phyloP scores from a whole-genome alignment of 2,797 vertebrate species.

The Phoeniculus purpureus region DNA sequence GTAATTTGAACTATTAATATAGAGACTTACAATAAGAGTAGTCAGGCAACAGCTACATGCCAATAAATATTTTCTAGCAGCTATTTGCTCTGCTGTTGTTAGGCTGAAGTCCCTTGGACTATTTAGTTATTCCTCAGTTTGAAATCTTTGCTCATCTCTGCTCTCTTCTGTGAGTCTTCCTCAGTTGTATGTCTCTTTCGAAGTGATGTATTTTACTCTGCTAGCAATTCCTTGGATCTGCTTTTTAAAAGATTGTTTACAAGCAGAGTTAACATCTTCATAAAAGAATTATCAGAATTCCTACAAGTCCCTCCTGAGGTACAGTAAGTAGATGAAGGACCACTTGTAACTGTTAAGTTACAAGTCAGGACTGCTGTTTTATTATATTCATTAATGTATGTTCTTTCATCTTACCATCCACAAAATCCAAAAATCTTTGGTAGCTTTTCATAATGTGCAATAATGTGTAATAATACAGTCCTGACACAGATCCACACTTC shows the following conservation, averaged over 20 bases:
- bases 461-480: too few relatives aligned
- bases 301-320: not conserved
- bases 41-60: not conserved
- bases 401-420: not conserved
- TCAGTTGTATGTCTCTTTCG: not conserved
- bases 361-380: not conserved
- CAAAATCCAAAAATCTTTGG: not conserved
- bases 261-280: not conserved
- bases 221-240: not conserved
- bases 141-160: not conserved
- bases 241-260: not conserved
- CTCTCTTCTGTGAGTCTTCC: not conserved
- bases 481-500: not conserved
- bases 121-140: not conserved
- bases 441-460: not conserved
- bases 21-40: not conserved
- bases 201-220: not conserved
- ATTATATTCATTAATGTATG: not conserved
- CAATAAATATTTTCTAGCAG: not conserved
- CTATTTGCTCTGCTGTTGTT: not conserved
- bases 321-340: not conserved
- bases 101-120: not conserved
- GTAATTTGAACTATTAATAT: not conserved
- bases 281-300: not conserved
- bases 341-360: not conserved